A percentile compares a stretch with the other conserved stretches of the same genome.
Conservation (phyloP, 2,888 invertebrate genomes). For the Diachrysia chrysitis region DNA sequence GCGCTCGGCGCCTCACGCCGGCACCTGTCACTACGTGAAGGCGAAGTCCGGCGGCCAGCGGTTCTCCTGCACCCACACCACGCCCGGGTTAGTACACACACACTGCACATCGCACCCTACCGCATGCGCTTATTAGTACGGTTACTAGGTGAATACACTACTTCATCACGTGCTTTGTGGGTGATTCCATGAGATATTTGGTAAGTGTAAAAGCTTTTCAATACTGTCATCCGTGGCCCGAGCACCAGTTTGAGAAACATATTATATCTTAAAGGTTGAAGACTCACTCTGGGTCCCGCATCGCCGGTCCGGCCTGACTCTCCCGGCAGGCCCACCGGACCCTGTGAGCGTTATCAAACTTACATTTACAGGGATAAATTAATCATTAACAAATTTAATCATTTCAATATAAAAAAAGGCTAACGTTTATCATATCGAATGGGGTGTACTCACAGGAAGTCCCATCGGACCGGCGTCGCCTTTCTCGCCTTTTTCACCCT, state of each 20-base stretch:
- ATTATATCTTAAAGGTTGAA: neutral
- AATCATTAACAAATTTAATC: neutral
- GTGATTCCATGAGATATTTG: neutral
- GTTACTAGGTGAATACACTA: neutral
- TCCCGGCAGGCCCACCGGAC: conserved; percentile 94
- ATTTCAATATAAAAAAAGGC: neutral
- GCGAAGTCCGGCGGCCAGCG: conserved; percentile 86
- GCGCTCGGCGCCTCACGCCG: conserved; percentile 28
- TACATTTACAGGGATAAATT: neutral
- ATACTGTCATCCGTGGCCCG: no score
- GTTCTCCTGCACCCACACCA: conserved; percentile 80
- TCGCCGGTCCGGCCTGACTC: conserved; percentile 94
- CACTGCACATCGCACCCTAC: conserved; percentile 15
- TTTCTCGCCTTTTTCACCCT: conserved; percentile 95
- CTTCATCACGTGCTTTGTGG: conserved; percentile 24
- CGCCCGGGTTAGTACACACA: conserved; percentile 70
- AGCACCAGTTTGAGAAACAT: neutral
- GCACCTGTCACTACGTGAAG: conserved; percentile 78
- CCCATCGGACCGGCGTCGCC: conserved; percentile 98
- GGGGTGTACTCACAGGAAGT: conserved; percentile 93
- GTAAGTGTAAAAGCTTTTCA: neutral
- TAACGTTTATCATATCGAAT: no score
- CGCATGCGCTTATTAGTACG: conserved; percentile 14
- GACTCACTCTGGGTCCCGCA: conserved; percentile 94
- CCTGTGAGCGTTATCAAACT: conserved; percentile 82